These are phyloP conservation scores for Chaitophorus viminalis DNA, from an alignment of 2,888 invertebrate species.

Conservation along the genomic window DNA sequence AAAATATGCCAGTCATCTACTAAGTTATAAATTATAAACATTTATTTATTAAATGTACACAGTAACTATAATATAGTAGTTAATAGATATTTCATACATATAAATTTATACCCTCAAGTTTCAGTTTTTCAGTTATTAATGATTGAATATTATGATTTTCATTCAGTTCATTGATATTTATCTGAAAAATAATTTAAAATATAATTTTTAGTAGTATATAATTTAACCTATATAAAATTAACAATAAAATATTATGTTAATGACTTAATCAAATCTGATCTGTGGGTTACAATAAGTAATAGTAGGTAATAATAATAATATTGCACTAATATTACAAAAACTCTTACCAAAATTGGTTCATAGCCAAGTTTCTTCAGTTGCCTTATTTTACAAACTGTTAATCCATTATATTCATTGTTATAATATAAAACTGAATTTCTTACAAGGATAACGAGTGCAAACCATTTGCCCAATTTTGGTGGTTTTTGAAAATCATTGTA, in stretches of 20 bases:
- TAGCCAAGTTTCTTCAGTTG: constrained; percentile 55
- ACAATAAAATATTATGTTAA: not conserved
- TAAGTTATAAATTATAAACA: not conserved
- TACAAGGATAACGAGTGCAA: constrained; percentile 22
- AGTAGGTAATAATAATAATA: not conserved
- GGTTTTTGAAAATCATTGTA: constrained; percentile 45
- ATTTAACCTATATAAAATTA: not conserved
- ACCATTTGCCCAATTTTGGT: constrained; percentile 59
- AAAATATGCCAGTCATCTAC: not conserved
- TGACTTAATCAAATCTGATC: not conserved
- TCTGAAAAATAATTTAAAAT: constrained; percentile 17
- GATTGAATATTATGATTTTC: not conserved
- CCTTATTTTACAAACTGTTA: constrained; percentile 46
- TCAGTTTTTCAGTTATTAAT: not conserved
- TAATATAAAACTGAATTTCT: constrained; percentile 44
- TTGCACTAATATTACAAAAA: not conserved
- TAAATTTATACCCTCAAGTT: not conserved
- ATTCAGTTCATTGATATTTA: not conserved
- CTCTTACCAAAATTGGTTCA: constrained; percentile 45
- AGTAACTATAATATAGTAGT: not conserved
- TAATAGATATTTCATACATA: not conserved
- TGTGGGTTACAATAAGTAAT: not conserved
- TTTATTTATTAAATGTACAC: not conserved
- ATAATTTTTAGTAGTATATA: not conserved
- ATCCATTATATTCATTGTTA: constrained; percentile 31